phyloP scores from a whole-genome alignment of 1,140 invertebrate genomes.

The Telenomus remus region DNA sequence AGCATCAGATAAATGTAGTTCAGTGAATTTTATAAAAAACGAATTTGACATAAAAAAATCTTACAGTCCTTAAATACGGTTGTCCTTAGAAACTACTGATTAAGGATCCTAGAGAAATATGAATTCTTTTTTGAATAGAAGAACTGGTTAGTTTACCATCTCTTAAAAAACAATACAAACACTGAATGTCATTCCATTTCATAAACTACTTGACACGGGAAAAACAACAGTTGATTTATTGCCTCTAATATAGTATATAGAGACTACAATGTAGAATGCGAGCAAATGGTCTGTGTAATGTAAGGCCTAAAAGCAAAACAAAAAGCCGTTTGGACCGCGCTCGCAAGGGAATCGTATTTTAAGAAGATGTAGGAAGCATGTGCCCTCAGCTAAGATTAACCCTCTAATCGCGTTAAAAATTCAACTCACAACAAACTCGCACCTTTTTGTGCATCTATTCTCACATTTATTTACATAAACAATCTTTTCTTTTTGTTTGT shows the following conservation, averaged over 20 bases:
- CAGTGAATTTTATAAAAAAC: no score
- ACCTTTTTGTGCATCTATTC: not conserved
- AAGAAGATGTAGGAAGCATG: slow-evolving; percentile 65
- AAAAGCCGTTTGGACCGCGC: slow-evolving; percentile 61
- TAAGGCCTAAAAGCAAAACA: slow-evolving; percentile 53
- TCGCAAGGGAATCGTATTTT: slow-evolving; percentile 65
- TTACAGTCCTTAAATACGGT: no score
- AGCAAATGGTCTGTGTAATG: slow-evolving; percentile 42
- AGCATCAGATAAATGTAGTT: no score
- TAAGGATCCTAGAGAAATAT: no score
- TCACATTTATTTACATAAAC: not conserved
- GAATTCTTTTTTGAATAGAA: no score
- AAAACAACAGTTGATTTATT: no score
- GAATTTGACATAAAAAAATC: no score
- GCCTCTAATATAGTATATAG: not conserved
- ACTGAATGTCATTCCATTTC: no score
- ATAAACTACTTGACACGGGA: no score
- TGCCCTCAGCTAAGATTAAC: slow-evolving; percentile 58
- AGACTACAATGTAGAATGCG: slow-evolving; percentile 16
- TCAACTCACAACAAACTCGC: not conserved
- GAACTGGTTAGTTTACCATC: no score
- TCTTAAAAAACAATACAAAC: no score
- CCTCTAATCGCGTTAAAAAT: slow-evolving; percentile 42
- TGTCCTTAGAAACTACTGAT: no score
- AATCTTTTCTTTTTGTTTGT: not conserved